These are phyloP conservation scores for Neodiprion fabricii DNA, from an alignment of 1,140 invertebrate genomes.

Conservation along the genomic window DNA sequence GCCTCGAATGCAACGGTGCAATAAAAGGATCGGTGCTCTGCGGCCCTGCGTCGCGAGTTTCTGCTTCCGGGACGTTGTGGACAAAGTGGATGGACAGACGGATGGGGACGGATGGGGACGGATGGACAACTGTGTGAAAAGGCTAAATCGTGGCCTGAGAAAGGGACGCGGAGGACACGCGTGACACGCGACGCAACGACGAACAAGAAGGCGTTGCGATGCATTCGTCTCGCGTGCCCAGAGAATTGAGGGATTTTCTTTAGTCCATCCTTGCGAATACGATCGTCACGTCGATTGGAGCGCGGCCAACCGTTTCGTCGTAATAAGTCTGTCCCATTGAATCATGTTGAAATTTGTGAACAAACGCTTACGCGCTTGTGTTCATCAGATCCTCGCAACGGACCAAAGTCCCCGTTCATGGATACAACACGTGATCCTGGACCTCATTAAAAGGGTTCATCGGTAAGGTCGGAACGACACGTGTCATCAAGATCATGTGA, in stretches of 20 bases:
- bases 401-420: background rate
- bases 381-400: background rate
- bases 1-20: too few relatives aligned
- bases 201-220: background rate
- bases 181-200: background rate
- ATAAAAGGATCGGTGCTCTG: too few relatives aligned
- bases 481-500: too few relatives aligned
- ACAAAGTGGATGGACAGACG: background rate
- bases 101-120: background rate
- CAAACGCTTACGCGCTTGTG: background rate
- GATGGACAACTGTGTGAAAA: too few relatives aligned
- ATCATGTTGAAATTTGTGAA: background rate
- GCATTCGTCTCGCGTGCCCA: background rate
- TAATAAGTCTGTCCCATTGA: background rate
- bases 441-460: too few relatives aligned
- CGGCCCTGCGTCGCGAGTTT: background rate
- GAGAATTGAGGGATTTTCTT: too few relatives aligned
- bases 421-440: too few relatives aligned
- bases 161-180: background rate
- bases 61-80: background rate
- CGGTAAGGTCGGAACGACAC: too few relatives aligned
- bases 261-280: background rate
- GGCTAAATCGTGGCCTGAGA: too few relatives aligned
- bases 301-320: background rate
- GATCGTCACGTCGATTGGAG: background rate